Evolutionary conservation across 2,797 vertebrate species (phyloP), one percentile per base, ranked within the genome.

Genomic region (Enteromius radiatus): DNA sequence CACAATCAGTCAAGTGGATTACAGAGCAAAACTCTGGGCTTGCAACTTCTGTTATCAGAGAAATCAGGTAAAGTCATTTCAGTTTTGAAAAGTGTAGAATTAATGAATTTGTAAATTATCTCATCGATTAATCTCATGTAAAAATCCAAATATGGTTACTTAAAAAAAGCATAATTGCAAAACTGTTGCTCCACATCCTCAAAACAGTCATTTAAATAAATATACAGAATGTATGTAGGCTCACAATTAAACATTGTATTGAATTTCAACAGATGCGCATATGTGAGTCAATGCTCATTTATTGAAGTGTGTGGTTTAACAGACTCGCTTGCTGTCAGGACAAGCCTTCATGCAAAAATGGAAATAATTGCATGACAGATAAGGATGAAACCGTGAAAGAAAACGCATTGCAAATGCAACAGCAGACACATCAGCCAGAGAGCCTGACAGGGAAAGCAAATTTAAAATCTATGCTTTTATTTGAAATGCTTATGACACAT

Each of bases 1-100:
- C 43, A 88, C 61, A 90, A 86, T 38, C 84, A 99, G 98, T 88
- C 98, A 99, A 89, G 97, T 99, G 93, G 98, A 99, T 95, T 99
- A 99, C 93, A 94, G 96, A 91, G 97, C 98, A 86, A 99, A 98
- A 90, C 95, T 99, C 45, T 99, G 98, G 98, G 98, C 98, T 83
- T 99, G 98, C 91, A 99, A 99, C 93, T 99, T 99, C 89, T 99
- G 98, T 91, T 99, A 99, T 90, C 98, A 99, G 91, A 96, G 98
- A 92, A 99, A 99, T 91, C 98, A 99, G 97, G 98, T 97, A 93
- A 94, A 91, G 88, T 85, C 85, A 67, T 17, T 9, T 21, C 63
- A 33, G 6, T 56, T 43, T 41, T 17, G 0, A 45, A 11, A 0
- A 77, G 7, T 49, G 15, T 10, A 21, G 11, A 61, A 36, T 26